These are phyloP conservation scores for Tetraodon nigroviridis DNA, from an alignment of 2,113 vertebrate species.

Conservation along the genomic window DNA sequence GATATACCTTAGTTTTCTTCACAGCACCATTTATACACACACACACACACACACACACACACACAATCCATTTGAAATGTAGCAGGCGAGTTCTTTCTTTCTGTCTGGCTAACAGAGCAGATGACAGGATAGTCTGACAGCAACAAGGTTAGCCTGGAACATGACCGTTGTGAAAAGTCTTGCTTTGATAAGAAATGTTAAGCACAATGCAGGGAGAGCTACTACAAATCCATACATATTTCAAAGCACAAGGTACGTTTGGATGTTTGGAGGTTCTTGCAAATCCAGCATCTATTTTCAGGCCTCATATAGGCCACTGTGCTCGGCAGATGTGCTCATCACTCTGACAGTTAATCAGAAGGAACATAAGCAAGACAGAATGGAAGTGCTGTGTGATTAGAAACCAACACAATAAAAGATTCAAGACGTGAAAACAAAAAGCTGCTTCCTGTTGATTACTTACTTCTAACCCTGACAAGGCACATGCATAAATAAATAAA, in stretches of 20 bases:
- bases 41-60: neutral
- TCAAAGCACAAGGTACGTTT: neutral
- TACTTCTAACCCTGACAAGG: too few relatives aligned
- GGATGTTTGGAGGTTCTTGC: neutral
- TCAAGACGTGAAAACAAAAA: conserved; percentile 15
- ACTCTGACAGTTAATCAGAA: conserved; percentile 8
- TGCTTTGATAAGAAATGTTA: conserved; percentile 43
- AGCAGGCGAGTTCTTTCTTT: conserved; percentile 28
- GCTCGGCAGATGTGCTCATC: conserved; percentile 15
- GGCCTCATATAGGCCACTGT: conserved; percentile 17
- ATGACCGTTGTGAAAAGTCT: conserved; percentile 45
- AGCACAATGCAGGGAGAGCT: conserved; percentile 5
- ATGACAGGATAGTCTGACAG: conserved; percentile 56
- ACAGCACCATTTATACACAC: conserved; percentile 12
- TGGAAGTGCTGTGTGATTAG: conserved; percentile 8
- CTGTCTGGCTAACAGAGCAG: conserved; percentile 45
- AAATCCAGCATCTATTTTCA: conserved; percentile 12
- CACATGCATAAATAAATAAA: neutral
- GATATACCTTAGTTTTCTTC: too few relatives aligned
- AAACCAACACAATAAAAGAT: neutral
- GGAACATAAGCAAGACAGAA: conserved; percentile 12
- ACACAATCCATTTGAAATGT: conserved; percentile 29
- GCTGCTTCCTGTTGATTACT: neutral
- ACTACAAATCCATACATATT: neutral
- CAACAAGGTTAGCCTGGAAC: conserved; percentile 63